Percentiles rank a stretch among this genome's conserved stretches.
phyloP scores from a whole-genome alignment of 2,113 vertebrate genomes.

The Lepus timidus region DNA sequence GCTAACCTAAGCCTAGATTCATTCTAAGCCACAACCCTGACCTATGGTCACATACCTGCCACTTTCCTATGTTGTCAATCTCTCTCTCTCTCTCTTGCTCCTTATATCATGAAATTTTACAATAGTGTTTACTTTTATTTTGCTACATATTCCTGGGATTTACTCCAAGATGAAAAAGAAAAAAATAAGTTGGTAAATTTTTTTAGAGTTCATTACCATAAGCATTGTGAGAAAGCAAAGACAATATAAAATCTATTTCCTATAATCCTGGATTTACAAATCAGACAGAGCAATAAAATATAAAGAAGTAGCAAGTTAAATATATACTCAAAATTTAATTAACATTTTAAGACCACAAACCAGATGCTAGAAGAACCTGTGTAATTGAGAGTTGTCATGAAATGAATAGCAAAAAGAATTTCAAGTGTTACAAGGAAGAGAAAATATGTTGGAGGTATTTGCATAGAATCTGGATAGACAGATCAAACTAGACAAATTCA shows the following conservation, averaged over 20 bases:
- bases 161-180: background rate
- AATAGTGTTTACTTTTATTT: constrained; percentile 44
- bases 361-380: background rate
- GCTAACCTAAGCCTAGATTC: background rate
- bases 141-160: background rate
- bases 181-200: constrained; percentile 19
- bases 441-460: background rate
- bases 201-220: background rate
- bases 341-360: constrained; percentile 20
- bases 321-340: constrained; percentile 44
- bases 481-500: background rate
- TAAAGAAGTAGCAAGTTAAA: constrained; percentile 11
- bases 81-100: background rate
- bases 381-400: background rate
- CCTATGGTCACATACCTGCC: background rate
- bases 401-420: constrained; percentile 38
- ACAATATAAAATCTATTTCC: constrained; percentile 33
- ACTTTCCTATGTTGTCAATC: background rate
- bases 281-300: background rate
- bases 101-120: background rate
- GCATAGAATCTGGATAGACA: background rate
- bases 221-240: background rate
- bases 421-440: background rate
- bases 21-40: background rate
- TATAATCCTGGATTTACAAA: background rate